A percentile compares a stretch with the other conserved stretches of the same genome.
phyloP scores from a whole-genome alignment of 30 jellyfish, hydroid and myxozoan genomes.

The Cassiopea xamachana region DNA sequence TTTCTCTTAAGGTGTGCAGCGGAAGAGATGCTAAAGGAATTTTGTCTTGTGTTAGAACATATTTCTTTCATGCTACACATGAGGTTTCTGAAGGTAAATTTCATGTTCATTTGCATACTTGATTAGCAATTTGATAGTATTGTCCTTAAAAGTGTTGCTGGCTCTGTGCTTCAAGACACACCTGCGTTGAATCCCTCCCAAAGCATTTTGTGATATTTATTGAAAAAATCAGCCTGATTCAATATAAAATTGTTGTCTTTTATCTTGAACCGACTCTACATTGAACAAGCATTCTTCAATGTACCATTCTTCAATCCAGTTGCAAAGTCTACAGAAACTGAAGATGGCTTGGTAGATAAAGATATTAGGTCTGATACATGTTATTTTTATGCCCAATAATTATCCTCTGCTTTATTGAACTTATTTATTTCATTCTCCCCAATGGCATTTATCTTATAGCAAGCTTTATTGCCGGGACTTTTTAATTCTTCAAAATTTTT shows the following conservation, averaged over 20 bases:
- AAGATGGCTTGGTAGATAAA: background rate
- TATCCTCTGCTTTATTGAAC: background rate
- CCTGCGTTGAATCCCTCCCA: no score
- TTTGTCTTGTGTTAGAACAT: conserved; percentile 47
- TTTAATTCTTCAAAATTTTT: no score
- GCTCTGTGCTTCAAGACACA: background rate
- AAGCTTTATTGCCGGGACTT: no score
- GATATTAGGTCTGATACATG: background rate
- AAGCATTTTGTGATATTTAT: no score
- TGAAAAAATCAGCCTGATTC: background rate
- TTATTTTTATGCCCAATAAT: background rate
- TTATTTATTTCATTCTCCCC: background rate
- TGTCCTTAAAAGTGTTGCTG: background rate
- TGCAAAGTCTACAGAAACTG: background rate
- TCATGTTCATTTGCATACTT: background rate
- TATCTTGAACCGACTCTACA: background rate
- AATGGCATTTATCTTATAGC: background rate
- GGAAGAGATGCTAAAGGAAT: conserved; percentile 55
- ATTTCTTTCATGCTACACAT: conserved; percentile 25
- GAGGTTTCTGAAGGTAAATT: conserved; percentile 8
- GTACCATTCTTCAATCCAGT: background rate
- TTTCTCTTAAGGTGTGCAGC: conserved; percentile 26
- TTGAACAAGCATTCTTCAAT: background rate
- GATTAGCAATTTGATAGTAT: no score
- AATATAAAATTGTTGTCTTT: background rate